Conservation (phyloP, 1,140 invertebrate species). For the Stenopsyche tienmushanensis region DNA sequence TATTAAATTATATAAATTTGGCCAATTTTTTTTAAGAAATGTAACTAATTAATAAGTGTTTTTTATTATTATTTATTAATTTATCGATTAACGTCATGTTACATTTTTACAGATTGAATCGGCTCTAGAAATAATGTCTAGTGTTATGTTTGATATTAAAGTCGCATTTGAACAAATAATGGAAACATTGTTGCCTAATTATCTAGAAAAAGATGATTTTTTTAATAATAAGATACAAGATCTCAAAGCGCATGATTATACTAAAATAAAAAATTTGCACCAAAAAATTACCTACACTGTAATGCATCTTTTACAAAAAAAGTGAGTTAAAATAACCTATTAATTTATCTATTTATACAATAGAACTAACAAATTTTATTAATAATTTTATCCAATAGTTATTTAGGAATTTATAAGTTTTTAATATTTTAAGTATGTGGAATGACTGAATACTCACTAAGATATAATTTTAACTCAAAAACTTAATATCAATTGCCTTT, state of each 20-base stretch:
- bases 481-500: no score
- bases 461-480: no score
- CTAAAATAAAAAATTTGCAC: constrained; percentile 57
- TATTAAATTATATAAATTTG: neutral
- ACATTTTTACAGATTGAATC: constrained; percentile 53
- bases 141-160: constrained; percentile 56
- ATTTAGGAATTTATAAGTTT: no score
- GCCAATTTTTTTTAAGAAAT: no score
- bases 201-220: constrained; percentile 13
- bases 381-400: no score
- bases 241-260: constrained; percentile 52
- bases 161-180: constrained; percentile 58
- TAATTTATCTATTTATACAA: neutral
- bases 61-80: no score
- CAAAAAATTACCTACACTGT: constrained; percentile 56
- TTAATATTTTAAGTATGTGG: no score
- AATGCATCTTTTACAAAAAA: constrained; percentile 51
- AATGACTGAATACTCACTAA: no score
- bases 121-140: constrained; percentile 56
- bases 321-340: constrained; percentile 42
- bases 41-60: no score
- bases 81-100: no score
- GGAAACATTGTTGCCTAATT: constrained; percentile 47
- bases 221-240: constrained; percentile 30
- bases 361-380: neutral